Base-by-base conservation (phyloP, 2,888 invertebrate genomes). In the Drosophila mercatorum region DNA sequence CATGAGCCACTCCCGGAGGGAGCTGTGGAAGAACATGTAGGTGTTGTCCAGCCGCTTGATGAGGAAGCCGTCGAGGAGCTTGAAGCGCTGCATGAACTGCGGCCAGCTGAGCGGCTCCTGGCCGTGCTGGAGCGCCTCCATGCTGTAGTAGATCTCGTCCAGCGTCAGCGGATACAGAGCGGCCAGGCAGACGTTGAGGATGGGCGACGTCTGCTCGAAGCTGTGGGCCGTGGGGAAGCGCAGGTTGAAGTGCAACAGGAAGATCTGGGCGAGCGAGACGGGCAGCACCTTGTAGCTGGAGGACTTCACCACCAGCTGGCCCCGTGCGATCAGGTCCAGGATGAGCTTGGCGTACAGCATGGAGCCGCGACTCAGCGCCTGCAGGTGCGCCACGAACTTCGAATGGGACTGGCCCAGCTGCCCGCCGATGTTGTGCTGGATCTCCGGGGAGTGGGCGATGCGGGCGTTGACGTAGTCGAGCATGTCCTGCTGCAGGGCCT, bases 21-120 rank as follows among this genome's bases (percentile, higher is more conserved):
- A 98, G 0, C 98, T 98, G 92, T 99, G 99, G 93, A 98, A 98
- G 93, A 98, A 98, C 97, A 98, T 98, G 93, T 97, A 98, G 0
- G 98, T 98, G 92, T 97, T 97, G 93, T 98, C 98, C 87, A 97
- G 94, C 59, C 98, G 95, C 92, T 97, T 97, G 64, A 98, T 96
- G 26, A 99, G 94, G 89, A 98, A 97, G 57, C 97, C 97, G 60
- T 96, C 95, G 40, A 99, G 94, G 72, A 96, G 94, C 90, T 97
- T 96, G 91, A 99, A 97, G 91, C 98, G 94, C 91, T 97, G 96
- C 78, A 97, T 94, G 92, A 98, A 98, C 81, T 98, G 98, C 68
- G 96, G 96, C 98, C 98, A 98, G 3, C 96, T 95, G 68, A 98
- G 93, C 88, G 96, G 96, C 55, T 95, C 95, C 83, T 96, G 95